A percentile compares a stretch with the other conserved stretches of the same genome.
phyloP scores from a whole-genome alignment of 1,140 invertebrate genomes.

The Pachypeltis micranthus region DNA sequence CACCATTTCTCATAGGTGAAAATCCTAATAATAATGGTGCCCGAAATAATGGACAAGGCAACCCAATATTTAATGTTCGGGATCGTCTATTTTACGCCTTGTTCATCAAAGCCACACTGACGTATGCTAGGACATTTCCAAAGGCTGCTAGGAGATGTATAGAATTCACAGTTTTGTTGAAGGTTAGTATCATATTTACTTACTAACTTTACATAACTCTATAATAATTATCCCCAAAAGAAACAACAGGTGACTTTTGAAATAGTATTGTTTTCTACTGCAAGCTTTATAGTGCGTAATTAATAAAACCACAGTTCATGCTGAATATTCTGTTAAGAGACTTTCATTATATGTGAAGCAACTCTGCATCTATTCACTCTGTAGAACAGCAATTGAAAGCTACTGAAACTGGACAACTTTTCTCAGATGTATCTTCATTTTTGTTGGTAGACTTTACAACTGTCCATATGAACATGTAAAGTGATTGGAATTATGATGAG shows the following conservation, averaged over 20 bases:
- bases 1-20: background rate
- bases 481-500: too few relatives aligned
- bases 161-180: conserved; percentile 81
- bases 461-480: too few relatives aligned
- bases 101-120: conserved; percentile 80
- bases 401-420: too few relatives aligned
- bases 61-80: conserved; percentile 69
- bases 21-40: conserved; percentile 27
- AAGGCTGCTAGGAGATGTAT: conserved; percentile 71
- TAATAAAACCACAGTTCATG: too few relatives aligned
- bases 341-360: too few relatives aligned
- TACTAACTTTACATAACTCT: background rate
- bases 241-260: conserved; percentile 10
- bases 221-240: background rate
- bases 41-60: conserved; percentile 36
- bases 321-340: too few relatives aligned
- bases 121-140: conserved; percentile 81
- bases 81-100: conserved; percentile 91
- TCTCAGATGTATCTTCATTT: too few relatives aligned
- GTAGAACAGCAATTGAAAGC: too few relatives aligned
- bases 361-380: too few relatives aligned
- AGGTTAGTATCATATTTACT: conserved; percentile 41
- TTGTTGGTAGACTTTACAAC: too few relatives aligned
- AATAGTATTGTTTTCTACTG: conserved; percentile 1
- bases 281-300: conserved; percentile 9